A percentile compares a stretch with the other conserved stretches of the same genome.
Evolutionary conservation across 2,113 vertebrate genomes (phyloP).

Genomic region (Diphyllodes magnificus): DNA sequence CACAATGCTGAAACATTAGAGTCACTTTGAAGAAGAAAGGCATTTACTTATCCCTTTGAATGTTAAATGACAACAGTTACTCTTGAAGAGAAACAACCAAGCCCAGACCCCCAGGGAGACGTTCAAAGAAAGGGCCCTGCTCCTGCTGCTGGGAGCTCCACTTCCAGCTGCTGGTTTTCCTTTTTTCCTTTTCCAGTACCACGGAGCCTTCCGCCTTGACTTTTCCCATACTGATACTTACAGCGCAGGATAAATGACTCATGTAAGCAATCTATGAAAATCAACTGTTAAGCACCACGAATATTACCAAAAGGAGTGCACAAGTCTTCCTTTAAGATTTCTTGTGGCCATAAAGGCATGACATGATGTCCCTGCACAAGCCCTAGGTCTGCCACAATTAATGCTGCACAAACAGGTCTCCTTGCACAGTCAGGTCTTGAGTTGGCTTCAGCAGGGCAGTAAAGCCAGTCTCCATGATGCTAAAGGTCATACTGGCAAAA

Average conservation of each 20-base stretch:
- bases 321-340: not conserved
- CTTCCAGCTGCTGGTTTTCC: not conserved
- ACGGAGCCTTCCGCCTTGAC: not conserved
- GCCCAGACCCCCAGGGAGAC: not conserved
- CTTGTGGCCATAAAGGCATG: not conserved
- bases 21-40: slow-evolving; percentile 29
- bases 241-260: not conserved
- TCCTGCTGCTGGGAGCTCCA: not conserved
- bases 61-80: not conserved
- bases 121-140: not conserved
- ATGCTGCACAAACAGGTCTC: not conserved
- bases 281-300: not conserved
- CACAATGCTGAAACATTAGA: not conserved
- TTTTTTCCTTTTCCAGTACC: not conserved
- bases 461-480: rapidly evolving
- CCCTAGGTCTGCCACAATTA: not conserved
- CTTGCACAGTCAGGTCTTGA: not conserved
- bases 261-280: not conserved
- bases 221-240: not conserved
- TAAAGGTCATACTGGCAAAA: not conserved
- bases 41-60: slow-evolving; percentile 25
- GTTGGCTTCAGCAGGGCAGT: not conserved
- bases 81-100: not conserved
- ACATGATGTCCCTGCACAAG: rapidly evolving
- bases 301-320: not conserved